phyloP scores from a whole-genome alignment of 2,888 invertebrate species.

The Tortrix viridana region DNA sequence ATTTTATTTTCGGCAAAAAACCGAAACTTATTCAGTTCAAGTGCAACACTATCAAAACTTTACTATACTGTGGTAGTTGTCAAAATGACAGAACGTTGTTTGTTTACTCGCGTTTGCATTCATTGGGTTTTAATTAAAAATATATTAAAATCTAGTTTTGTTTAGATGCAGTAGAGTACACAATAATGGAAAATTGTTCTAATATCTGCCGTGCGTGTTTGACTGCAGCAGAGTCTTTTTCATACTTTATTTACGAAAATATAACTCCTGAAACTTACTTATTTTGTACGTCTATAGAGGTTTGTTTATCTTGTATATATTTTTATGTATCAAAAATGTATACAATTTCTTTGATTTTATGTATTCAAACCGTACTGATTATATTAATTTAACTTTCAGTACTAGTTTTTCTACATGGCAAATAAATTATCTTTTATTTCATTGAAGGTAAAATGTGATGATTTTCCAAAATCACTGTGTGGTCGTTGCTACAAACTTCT shows the following conservation, averaged over 20 bases:
- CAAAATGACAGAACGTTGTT: no score
- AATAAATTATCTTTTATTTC: neutral
- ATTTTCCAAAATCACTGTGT: slow-evolving; percentile 68
- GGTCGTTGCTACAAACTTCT: slow-evolving; percentile 63
- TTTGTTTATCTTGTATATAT: slow-evolving; percentile 41
- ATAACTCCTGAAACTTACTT: slow-evolving; percentile 64
- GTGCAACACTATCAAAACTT: neutral
- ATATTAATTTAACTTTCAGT: neutral
- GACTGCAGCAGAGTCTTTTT: slow-evolving; percentile 57
- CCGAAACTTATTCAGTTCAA: neutral
- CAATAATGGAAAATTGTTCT: slow-evolving; percentile 50
- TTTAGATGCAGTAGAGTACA: neutral
- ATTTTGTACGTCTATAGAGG: slow-evolving; percentile 76
- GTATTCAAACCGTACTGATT: no score
- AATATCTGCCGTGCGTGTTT: slow-evolving; percentile 73
- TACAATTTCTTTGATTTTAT: no score
- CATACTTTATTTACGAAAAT: slow-evolving; percentile 61
- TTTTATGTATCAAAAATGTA: no score
- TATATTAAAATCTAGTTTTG: no score
- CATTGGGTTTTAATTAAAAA: no score
- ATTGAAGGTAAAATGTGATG: slow-evolving; percentile 60
- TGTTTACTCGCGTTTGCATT: no score
- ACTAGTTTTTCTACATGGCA: neutral
- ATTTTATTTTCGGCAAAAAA: neutral
- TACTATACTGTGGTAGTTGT: no score